Percentiles rank a stretch among this genome's conserved stretches.
These are phyloP conservation scores for Nerophis ophidion DNA, from an alignment of 2,113 vertebrate species.

Conservation along the genomic window DNA sequence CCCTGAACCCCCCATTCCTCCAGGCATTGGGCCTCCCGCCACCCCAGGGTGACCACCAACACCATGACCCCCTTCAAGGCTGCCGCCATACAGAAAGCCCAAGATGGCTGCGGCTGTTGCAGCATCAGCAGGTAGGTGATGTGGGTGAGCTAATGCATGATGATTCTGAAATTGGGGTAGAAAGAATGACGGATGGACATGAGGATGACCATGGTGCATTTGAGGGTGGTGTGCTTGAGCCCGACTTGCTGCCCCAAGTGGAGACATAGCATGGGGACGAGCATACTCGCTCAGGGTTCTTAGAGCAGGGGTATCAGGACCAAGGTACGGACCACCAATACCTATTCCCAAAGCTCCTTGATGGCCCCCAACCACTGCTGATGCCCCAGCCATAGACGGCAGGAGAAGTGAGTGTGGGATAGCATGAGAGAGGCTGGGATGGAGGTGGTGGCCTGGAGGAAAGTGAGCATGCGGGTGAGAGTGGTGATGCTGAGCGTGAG, in stretches of 20 bases:
- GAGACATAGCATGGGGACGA: conserved; percentile 95
- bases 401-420: conserved; percentile 77
- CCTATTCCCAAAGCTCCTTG: conserved; percentile 76
- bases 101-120: conserved; percentile 75
- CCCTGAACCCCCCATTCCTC: conserved; percentile 70
- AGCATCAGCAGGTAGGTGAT: conserved; percentile 72
- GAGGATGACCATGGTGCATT: conserved; percentile 71
- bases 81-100: conserved; percentile 74
- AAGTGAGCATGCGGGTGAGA: conserved; percentile 68
- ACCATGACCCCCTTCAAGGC: conserved; percentile 68
- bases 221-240: conserved; percentile 67
- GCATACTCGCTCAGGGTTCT: conserved; percentile 97
- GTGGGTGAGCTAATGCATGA: conserved; percentile 68
- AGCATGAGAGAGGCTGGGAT: conserved; percentile 65
- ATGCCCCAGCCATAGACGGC: conserved; percentile 77
- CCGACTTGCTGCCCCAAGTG: conserved; percentile 68
- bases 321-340: conserved; percentile 91
- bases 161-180: conserved; percentile 77
- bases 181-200: conserved; percentile 75
- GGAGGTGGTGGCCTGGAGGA: conserved; percentile 65
- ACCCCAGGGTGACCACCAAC: conserved; percentile 58
- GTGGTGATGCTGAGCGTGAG: conserved; percentile 65
- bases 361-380: conserved; percentile 68
- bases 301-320: conserved; percentile 91
- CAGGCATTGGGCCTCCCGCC: conserved; percentile 70